A percentile compares a stretch with the other conserved stretches of the same genome.
phyloP scores from a whole-genome alignment of 1,140 invertebrate species.

The Drosophila trapezifrons region DNA sequence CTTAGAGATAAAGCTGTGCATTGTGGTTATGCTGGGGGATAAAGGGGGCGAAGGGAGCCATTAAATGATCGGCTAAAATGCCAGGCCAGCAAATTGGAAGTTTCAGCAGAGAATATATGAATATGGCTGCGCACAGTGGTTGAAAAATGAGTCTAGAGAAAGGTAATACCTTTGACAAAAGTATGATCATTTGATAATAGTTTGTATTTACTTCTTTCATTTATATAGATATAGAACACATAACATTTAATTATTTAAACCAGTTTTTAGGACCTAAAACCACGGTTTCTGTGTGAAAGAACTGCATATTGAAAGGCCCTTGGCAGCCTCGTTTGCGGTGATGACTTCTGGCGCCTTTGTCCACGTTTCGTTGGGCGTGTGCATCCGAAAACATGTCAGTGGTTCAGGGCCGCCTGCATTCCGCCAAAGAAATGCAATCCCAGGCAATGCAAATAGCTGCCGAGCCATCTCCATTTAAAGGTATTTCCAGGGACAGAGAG shows the following conservation, averaged over 20 bases:
- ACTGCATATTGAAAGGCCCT: constrained; percentile 47
- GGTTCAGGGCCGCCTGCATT: constrained; percentile 64
- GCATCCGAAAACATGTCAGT: constrained; percentile 65
- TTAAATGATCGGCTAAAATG: constrained; percentile 59
- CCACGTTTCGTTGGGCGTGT: constrained; percentile 24
- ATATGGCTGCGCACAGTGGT: constrained; percentile 4
- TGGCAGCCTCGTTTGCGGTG: constrained; percentile 27
- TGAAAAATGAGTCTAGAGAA: neutral
- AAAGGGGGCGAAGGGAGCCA: neutral
- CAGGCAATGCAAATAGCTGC: constrained; percentile 53
- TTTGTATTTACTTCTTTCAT: neutral
- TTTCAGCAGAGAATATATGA: neutral
- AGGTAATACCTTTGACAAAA: neutral
- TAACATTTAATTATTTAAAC: neutral
- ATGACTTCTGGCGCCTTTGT: constrained; percentile 32
- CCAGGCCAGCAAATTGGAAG: constrained; percentile 21
- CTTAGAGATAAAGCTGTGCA: constrained; percentile 50
- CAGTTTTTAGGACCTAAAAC: neutral
- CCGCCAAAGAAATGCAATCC: constrained; percentile 43
- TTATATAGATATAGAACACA: too few species aligned
- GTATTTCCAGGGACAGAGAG: constrained; percentile 30
- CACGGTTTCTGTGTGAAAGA: constrained; percentile 18
- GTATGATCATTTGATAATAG: too few species aligned
- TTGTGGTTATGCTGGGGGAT: constrained; percentile 6
- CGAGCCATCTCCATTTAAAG: constrained; percentile 53